Evolutionary conservation across 1,140 invertebrate genomes (phyloP).

Genomic region (Drosophila oshimai): DNA sequence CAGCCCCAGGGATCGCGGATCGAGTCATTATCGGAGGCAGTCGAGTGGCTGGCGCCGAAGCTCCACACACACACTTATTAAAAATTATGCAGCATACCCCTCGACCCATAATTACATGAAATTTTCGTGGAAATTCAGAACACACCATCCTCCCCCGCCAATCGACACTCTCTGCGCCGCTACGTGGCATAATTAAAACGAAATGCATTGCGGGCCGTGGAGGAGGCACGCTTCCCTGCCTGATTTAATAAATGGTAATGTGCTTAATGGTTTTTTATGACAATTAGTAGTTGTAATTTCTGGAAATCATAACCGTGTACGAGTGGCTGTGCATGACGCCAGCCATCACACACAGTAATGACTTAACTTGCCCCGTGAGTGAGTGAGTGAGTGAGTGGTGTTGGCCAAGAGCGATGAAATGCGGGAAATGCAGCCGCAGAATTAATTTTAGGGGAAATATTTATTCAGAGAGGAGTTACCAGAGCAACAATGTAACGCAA

Average conservation of each 20-base stretch:
- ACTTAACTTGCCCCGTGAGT: constrained; percentile 48
- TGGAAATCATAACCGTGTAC: constrained; percentile 70
- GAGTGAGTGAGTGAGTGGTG: not conserved
- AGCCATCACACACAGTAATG: constrained; percentile 51
- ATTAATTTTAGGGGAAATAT: constrained; percentile 5
- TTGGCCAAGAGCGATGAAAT: constrained; percentile 6
- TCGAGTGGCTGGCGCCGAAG: constrained; percentile 54
- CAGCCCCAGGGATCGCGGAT: constrained; percentile 12
- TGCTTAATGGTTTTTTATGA: constrained; percentile 68
- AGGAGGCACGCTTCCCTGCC: constrained; percentile 62
- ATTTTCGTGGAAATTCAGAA: constrained; percentile 76
- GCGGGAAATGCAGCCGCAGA: not conserved
- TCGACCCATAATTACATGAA: constrained; percentile 63
- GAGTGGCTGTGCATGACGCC: constrained; percentile 30
- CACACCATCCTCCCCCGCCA: constrained; percentile 5
- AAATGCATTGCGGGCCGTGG: constrained; percentile 35
- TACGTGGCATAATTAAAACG: constrained; percentile 75
- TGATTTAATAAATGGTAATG: constrained; percentile 74
- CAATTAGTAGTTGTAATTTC: constrained; percentile 76
- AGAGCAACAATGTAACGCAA: constrained; percentile 17
- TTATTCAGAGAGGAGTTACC: not conserved
- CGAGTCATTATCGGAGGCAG: constrained; percentile 35
- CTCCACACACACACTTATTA: constrained; percentile 21
- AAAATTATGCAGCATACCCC: constrained; percentile 49
- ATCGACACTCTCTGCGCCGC: constrained; percentile 35